phyloP scores from a whole-genome alignment of 2,888 invertebrate genomes.

The Lepetodrilus schrolli region DNA sequence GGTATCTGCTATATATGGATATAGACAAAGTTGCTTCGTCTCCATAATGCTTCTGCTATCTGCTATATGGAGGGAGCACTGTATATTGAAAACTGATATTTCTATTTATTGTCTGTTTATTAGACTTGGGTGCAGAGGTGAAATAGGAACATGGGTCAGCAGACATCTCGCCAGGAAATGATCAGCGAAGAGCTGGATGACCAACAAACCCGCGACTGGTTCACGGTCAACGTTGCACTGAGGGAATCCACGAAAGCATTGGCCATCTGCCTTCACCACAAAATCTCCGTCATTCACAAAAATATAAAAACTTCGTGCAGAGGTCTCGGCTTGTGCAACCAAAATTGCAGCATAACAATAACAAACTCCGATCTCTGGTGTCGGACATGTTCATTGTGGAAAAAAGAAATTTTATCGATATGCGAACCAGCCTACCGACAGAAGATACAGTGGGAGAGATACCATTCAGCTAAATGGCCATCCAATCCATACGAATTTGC shows the following conservation, averaged over 20 bases:
- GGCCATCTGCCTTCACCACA: conserved; percentile 40
- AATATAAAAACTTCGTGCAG: conserved; percentile 31
- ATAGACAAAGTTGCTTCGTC: no score
- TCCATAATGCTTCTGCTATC: no score
- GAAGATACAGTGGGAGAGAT: conserved; percentile 39
- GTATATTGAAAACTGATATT: no score
- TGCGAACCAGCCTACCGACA: conserved; percentile 38
- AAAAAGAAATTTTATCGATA: conserved; percentile 35
- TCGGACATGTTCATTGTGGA: conserved; percentile 40
- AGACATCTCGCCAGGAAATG: conserved; percentile 42
- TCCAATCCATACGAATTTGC: conserved; percentile 46
- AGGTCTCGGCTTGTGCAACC: conserved; percentile 27
- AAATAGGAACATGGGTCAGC: conserved; percentile 40
- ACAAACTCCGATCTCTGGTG: conserved; percentile 36
- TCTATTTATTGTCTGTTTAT: no score
- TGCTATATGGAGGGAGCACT: no score
- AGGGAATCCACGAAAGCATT: conserved; percentile 44
- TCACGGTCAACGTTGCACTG: conserved; percentile 44
- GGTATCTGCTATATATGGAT: no score
- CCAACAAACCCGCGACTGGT: conserved; percentile 43
- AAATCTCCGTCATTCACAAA: conserved; percentile 42
- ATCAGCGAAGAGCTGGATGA: conserved; percentile 41
- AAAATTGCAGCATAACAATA: conserved; percentile 41
- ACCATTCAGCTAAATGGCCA: conserved; percentile 43
- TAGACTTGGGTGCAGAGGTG: no score